phyloP scores from a whole-genome alignment of 2,797 vertebrate species.

The Arnoldichthys spilopterus region DNA sequence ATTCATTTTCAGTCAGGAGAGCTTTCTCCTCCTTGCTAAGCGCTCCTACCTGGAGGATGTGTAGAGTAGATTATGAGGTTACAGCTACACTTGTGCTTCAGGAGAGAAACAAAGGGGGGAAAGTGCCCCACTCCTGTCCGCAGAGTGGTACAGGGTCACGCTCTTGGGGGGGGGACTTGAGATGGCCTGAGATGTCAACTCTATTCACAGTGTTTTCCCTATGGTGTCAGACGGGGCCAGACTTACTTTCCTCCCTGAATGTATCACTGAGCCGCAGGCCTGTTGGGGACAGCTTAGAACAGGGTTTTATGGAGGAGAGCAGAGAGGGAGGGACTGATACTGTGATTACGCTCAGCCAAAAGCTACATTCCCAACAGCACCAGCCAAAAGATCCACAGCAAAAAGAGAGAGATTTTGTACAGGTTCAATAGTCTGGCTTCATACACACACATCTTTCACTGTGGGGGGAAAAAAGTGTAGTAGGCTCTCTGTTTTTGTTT shows the following conservation, averaged over 20 bases:
- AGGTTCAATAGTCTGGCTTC: conserved; percentile 8
- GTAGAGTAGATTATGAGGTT: not conserved
- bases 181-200: conserved; percentile 73
- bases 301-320: conserved; percentile 77
- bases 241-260: conserved; percentile 76
- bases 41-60: not conserved
- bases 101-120: conserved; percentile 75
- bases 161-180: conserved; percentile 66
- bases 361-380: conserved; percentile 63
- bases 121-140: conserved; percentile 72
- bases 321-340: conserved; percentile 66
- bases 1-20: not conserved
- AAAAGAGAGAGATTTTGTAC: not conserved
- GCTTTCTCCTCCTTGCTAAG: not conserved
- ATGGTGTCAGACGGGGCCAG: conserved; percentile 73
- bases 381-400: not conserved
- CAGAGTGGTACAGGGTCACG: conserved; percentile 72
- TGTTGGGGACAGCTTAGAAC: conserved; percentile 77
- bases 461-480: not conserved
- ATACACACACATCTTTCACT: not conserved
- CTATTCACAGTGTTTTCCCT: conserved; percentile 52
- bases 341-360: conserved; percentile 65
- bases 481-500: not conserved
- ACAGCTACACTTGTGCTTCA: conserved; percentile 25
- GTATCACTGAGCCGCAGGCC: conserved; percentile 78